Percentiles rank a stretch among this genome's conserved stretches.
phyloP scores from a whole-genome alignment of 2,888 invertebrate genomes.

The Eugnorisma glareosa region DNA sequence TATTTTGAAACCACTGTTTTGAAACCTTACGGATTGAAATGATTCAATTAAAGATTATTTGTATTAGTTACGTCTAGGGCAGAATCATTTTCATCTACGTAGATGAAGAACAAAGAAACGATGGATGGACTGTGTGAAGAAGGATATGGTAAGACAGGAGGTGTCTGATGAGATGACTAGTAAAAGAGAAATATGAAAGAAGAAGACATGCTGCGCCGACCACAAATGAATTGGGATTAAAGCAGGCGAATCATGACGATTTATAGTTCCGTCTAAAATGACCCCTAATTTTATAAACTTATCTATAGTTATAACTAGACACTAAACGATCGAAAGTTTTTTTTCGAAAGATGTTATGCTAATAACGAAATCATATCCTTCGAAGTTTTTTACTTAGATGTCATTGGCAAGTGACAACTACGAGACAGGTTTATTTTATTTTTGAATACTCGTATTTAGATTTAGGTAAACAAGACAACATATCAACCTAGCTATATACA shows the following conservation, averaged over 20 bases:
- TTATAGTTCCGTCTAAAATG: neutral
- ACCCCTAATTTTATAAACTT: neutral
- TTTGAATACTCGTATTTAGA: neutral
- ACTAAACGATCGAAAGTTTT: neutral
- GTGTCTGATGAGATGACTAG: no score
- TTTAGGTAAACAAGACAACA: neutral
- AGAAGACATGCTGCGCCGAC: no score
- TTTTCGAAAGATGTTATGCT: no score
- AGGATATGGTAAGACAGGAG: no score
- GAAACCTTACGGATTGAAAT: neutral
- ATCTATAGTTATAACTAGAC: neutral
- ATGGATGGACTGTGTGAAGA: no score
- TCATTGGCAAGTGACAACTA: neutral
- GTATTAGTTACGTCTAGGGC: no score
- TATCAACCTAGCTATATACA: no score
- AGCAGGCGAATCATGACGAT: no score
- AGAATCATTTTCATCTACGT: no score
- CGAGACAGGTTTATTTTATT: neutral
- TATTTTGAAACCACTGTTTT: neutral
- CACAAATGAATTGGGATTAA: no score
- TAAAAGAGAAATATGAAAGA: no score
- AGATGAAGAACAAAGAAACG: no score
- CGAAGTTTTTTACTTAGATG: neutral
- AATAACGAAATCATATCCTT: neutral
- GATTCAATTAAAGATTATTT: neutral